phyloP scores from a whole-genome alignment of 1,140 invertebrate genomes.

The Drosophila prosaltans region DNA sequence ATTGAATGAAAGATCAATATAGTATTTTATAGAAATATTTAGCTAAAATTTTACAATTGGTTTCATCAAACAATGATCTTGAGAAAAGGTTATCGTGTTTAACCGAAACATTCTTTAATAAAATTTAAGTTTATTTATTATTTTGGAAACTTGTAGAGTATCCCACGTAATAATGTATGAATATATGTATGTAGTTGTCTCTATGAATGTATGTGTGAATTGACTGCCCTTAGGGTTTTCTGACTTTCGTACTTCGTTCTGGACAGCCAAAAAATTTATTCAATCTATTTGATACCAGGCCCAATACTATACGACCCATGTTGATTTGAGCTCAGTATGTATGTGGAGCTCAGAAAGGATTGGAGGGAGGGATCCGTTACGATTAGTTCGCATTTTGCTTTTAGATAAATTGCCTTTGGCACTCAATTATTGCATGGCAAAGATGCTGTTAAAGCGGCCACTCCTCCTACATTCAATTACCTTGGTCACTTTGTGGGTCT shows the following conservation, averaged over 20 bases:
- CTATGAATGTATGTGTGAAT: slow-evolving; percentile 6
- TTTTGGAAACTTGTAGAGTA: background rate
- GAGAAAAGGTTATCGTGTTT: too few species aligned
- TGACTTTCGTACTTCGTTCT: slow-evolving; percentile 11
- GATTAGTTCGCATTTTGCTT: slow-evolving; percentile 58
- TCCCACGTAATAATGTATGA: background rate
- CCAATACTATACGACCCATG: too few species aligned
- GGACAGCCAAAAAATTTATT: slow-evolving; percentile 49
- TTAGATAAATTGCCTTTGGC: slow-evolving; percentile 65
- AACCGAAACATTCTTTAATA: too few species aligned
- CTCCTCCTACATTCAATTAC: slow-evolving; percentile 50
- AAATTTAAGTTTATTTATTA: too few species aligned
- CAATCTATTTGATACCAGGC: slow-evolving; percentile 63
- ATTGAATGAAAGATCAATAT: too few species aligned
- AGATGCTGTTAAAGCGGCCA: slow-evolving; percentile 20
- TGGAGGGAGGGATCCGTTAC: slow-evolving; percentile 38
- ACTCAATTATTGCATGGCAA: slow-evolving; percentile 40
- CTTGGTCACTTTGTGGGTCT: slow-evolving; percentile 43
- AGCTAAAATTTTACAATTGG: too few species aligned
- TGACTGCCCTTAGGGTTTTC: background rate
- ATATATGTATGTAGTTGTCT: too few species aligned
- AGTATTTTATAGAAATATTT: too few species aligned
- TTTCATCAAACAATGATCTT: too few species aligned
- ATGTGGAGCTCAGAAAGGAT: slow-evolving; percentile 51
- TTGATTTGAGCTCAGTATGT: slow-evolving; percentile 41